Evolutionary conservation across 2,797 vertebrate species (phyloP).

Genomic region (Scyliorhinus canicula): DNA sequence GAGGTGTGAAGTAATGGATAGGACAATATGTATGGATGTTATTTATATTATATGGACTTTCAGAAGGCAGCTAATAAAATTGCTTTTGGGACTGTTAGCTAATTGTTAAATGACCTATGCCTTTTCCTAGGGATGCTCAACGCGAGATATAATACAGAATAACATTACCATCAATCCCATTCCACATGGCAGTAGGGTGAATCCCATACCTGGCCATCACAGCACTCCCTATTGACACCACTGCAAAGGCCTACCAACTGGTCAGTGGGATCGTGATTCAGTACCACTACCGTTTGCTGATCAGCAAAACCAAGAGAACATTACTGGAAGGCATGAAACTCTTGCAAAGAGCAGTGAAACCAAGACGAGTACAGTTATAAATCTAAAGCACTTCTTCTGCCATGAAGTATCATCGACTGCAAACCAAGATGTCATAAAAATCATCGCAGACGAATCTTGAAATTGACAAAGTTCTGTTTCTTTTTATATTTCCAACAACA

Average conservation of each 20-base stretch:
- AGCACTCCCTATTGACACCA: neutral
- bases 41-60: neutral
- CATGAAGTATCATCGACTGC: neutral
- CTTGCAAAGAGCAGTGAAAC: neutral
- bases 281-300: neutral
- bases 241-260: neutral
- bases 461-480: no score
- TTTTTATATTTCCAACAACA: neutral
- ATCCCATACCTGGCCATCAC: neutral
- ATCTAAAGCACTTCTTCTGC: neutral
- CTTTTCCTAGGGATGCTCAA: neutral
- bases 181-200: neutral
- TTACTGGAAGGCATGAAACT: neutral
- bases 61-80: neutral
- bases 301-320: neutral
- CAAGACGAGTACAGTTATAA: neutral
- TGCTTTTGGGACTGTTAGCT: neutral
- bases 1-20: neutral
- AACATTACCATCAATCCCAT: no score
- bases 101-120: neutral
- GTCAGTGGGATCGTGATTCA: neutral
- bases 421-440: no score
- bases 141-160: neutral
- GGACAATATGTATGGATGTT: neutral
- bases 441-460: no score